phyloP scores from a whole-genome alignment of 2,113 vertebrate species.

The Puntigrus tetrazona region DNA sequence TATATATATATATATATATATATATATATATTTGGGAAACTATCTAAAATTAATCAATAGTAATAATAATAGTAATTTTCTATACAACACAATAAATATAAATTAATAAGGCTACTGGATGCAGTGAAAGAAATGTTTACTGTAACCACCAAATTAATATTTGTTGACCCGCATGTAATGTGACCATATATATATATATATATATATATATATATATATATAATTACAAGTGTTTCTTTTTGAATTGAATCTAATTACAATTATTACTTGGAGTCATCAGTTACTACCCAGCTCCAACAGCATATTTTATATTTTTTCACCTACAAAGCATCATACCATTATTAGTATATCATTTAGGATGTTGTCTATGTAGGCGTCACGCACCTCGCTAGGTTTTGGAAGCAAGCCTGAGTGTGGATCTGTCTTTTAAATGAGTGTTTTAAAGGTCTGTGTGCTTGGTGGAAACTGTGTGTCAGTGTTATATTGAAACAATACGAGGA shows the following conservation, averaged over 20 bases:
- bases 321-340: neutral
- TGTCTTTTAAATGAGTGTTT: constrained; percentile 21
- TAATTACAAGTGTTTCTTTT: no score
- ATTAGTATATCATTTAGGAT: neutral
- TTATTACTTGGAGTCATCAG: no score
- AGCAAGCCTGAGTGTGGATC: neutral
- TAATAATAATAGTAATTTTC: no score
- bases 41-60: no score
- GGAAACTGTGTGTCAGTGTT: constrained; percentile 11
- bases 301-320: neutral
- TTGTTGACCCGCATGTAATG: no score
- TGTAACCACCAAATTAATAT: neutral
- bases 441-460: constrained; percentile 12
- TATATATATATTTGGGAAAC: no score
- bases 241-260: no score
- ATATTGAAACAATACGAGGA: constrained; percentile 10
- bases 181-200: no score
- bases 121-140: neutral
- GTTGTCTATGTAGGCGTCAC: neutral
- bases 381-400: neutral
- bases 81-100: no score
- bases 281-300: no score
- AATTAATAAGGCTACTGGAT: neutral
- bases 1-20: no score
- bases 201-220: no score